Evolutionary conservation across 2,888 invertebrate species (phyloP).

Genomic region (Pristionchus maxplancki): DNA sequence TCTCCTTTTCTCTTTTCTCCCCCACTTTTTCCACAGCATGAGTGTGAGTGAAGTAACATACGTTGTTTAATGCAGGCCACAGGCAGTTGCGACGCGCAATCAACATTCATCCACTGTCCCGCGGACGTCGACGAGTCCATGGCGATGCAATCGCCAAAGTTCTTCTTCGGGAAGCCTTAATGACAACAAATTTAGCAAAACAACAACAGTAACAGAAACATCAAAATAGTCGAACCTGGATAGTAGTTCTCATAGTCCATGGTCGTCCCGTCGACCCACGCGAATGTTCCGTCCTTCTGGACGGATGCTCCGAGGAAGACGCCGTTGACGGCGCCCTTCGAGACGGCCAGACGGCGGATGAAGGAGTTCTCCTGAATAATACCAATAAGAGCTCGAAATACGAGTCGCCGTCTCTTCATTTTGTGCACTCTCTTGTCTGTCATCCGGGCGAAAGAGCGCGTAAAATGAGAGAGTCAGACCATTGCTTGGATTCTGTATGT

Average conservation of each 20-base stretch:
- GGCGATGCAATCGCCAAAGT: background rate
- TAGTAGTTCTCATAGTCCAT: slow-evolving; percentile 8
- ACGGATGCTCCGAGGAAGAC: background rate
- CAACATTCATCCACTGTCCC: background rate
- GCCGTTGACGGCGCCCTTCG: background rate
- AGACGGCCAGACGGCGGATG: background rate
- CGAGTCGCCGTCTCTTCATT: too few species aligned
- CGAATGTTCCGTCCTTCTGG: background rate
- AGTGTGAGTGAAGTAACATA: background rate
- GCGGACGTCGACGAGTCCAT: background rate
- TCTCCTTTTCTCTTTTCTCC: too few species aligned
- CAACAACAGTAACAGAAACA: background rate
- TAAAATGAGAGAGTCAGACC: background rate
- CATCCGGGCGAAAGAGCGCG: background rate
- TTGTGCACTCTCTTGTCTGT: too few species aligned
- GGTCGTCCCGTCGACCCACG: background rate
- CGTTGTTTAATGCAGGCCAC: background rate
- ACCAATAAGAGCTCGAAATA: too few species aligned
- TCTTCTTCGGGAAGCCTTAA: background rate
- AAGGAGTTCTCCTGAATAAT: background rate
- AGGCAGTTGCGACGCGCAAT: background rate
- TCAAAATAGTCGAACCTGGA: background rate
- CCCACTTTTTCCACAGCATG: too few species aligned
- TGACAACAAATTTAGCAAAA: background rate
- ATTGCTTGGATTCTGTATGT: too few species aligned